A percentile compares a stretch with the other conserved stretches of the same genome.
phyloP scores from a whole-genome alignment of 2,113 vertebrate genomes.

The Setophaga kirtlandii region DNA sequence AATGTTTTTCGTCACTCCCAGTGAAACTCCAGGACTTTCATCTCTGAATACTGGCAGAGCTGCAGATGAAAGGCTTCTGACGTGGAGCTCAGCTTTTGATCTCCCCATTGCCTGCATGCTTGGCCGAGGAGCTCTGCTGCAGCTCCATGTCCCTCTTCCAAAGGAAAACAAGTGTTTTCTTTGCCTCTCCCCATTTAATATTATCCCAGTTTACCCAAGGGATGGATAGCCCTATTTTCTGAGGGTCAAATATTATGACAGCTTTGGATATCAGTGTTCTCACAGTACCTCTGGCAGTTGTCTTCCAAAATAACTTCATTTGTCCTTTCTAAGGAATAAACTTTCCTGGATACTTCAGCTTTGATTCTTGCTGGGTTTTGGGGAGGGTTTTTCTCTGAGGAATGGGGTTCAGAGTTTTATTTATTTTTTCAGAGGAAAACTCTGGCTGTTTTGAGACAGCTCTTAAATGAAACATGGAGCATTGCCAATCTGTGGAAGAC shows the following conservation, averaged over 20 bases:
- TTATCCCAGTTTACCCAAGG: neutral
- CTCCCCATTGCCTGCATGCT: neutral
- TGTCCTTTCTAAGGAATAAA: neutral
- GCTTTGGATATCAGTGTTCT: constrained; percentile 34
- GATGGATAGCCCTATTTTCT: neutral
- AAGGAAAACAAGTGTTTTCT: constrained; percentile 50
- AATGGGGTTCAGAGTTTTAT: neutral
- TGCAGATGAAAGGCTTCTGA: constrained; percentile 49
- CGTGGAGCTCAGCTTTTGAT: constrained; percentile 45
- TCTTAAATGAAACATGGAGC: neutral
- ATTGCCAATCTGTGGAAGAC: neutral
- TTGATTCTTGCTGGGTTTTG: neutral
- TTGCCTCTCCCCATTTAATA: neutral
- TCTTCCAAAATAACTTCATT: constrained; percentile 36
- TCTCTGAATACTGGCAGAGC: constrained; percentile 17
- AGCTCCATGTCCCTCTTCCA: neutral
- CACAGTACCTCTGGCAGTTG: neutral
- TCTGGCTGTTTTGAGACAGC: neutral
- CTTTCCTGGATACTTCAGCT: neutral
- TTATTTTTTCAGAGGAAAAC: constrained; percentile 39
- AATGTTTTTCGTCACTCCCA: constrained; percentile 53
- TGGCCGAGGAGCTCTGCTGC: neutral
- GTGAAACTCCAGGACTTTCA: constrained; percentile 52
- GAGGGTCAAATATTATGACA: constrained; percentile 47
- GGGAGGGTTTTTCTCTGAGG: neutral